A percentile compares a stretch with the other conserved stretches of the same genome.
phyloP scores from a whole-genome alignment of 1,140 invertebrate genomes.

The Helicoverpa armigera region DNA sequence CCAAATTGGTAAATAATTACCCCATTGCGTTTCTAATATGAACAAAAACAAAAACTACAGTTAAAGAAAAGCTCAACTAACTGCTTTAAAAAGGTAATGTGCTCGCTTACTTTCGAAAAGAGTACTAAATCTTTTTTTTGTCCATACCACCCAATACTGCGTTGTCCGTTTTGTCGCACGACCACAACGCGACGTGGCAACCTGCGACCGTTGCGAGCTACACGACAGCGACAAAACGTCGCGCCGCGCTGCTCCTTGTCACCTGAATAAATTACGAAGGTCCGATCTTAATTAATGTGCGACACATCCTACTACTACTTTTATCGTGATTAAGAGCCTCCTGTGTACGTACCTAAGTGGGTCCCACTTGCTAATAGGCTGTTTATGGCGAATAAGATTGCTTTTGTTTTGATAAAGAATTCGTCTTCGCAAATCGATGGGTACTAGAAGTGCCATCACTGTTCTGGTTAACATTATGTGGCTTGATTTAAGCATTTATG shows the following conservation, averaged over 20 bases:
- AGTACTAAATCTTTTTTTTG: too few species aligned
- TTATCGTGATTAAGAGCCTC: slow-evolving; percentile 66
- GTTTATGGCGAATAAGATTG: slow-evolving; percentile 50
- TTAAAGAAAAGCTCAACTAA: too few species aligned
- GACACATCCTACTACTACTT: slow-evolving; percentile 61
- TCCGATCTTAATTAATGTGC: slow-evolving; percentile 71
- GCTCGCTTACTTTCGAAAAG: too few species aligned
- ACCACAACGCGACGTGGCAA: slow-evolving; percentile 48
- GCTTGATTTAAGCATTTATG: too few species aligned
- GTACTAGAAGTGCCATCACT: too few species aligned
- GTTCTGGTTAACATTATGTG: too few species aligned
- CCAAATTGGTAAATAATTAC: too few species aligned
- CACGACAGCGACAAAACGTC: slow-evolving; percentile 58
- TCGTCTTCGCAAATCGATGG: not conserved
- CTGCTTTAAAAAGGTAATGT: too few species aligned
- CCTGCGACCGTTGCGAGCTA: slow-evolving; percentile 37
- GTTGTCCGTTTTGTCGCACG: slow-evolving; percentile 11
- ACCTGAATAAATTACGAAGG: slow-evolving; percentile 76
- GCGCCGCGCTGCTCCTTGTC: slow-evolving; percentile 58
- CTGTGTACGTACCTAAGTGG: slow-evolving; percentile 40
- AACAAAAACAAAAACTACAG: too few species aligned
- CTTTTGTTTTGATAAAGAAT: slow-evolving; percentile 30
- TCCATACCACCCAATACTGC: not conserved
- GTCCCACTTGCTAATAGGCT: slow-evolving; percentile 46
- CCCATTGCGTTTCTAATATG: too few species aligned